Evolutionary conservation across 1,140 invertebrate genomes (phyloP), one percentile per base, ranked within the genome.

Genomic region (Caenorhabditis remanei): DNA sequence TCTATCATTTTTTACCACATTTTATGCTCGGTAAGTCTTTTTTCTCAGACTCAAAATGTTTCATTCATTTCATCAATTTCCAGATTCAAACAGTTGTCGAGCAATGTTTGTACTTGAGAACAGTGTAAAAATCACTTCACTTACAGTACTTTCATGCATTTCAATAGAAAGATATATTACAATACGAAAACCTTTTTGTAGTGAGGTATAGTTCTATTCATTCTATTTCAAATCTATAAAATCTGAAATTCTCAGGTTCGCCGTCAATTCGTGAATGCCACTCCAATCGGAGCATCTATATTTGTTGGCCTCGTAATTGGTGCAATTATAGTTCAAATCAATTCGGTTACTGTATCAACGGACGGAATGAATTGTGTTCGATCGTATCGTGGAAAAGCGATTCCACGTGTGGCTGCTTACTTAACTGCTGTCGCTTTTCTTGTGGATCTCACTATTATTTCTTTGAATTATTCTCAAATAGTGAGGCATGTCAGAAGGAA

Each of bases 401-500:
- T 21, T 40, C 86, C 83, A 6, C 46, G 83, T 84, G 24, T 58
- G 21, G 83, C 56, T 43, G 40, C 83, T 56, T 63, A 55, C 46
- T 11, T 86, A n/a, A 55, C 89, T 21, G 85, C 83, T 50, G 19
- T 46, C 14, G 79, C 84, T 14, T 92, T 93, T 75, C 55, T 91
- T 9, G 61, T 85, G 16, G 86, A 88, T 65, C 75, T 92, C 24
- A 83, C 86, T 14, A 83, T 88, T 13, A 87, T 92, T 79, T 86
- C 85, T 32, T 53, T 87, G 41, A 92, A 91, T 85, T 92, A 92
- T 85, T 90, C 71, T 14, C 91, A 91, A 85, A 92, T 92, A 87
- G 89, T 93, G 5, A 82, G 90, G 19, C 91, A 92, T 87, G 92
- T 92, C 16, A 40, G 90, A 83, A 82, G 90, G 56, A 93, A 93